Percentiles rank a stretch among this genome's conserved stretches.
Conservation (phyloP, 2,113 vertebrate species). For the Prionailurus viverrinus region DNA sequence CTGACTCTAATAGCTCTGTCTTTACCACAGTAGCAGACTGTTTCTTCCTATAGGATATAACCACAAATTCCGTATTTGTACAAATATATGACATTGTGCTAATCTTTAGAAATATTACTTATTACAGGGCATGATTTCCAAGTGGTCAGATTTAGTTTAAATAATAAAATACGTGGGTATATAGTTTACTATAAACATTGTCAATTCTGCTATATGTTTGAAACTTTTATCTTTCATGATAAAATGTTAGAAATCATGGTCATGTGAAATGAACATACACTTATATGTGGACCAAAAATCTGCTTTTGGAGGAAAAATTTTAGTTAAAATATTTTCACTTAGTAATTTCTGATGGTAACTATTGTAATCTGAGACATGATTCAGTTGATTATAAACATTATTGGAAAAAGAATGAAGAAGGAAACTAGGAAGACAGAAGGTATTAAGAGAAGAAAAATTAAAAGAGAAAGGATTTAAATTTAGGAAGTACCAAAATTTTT, state of each 20-base stretch:
- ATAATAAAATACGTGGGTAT: not conserved
- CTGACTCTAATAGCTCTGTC: not conserved
- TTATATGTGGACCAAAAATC: not conserved
- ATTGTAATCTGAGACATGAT: not conserved
- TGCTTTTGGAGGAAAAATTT: not conserved
- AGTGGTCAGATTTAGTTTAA: conserved; percentile 28
- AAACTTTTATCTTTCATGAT: not conserved
- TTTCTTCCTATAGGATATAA: not conserved
- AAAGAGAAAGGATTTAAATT: conserved; percentile 16
- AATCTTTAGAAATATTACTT: not conserved
- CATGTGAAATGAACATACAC: not conserved
- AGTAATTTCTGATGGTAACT: not conserved
- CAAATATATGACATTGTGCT: not conserved
- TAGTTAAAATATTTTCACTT: conserved; percentile 14
- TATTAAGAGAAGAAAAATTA: conserved; percentile 9
- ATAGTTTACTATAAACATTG: not conserved
- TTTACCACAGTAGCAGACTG: not conserved
- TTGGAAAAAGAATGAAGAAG: not conserved
- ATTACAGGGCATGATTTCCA: not conserved
- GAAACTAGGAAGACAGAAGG: not conserved
- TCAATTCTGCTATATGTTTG: not conserved
- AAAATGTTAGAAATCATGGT: not conserved
- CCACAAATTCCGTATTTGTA: not conserved
- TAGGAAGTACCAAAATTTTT: conserved; percentile 25
- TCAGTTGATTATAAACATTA: not conserved